Evolutionary conservation across 2,113 vertebrate genomes (phyloP).

Genomic region (Rhabdornis inornatus): DNA sequence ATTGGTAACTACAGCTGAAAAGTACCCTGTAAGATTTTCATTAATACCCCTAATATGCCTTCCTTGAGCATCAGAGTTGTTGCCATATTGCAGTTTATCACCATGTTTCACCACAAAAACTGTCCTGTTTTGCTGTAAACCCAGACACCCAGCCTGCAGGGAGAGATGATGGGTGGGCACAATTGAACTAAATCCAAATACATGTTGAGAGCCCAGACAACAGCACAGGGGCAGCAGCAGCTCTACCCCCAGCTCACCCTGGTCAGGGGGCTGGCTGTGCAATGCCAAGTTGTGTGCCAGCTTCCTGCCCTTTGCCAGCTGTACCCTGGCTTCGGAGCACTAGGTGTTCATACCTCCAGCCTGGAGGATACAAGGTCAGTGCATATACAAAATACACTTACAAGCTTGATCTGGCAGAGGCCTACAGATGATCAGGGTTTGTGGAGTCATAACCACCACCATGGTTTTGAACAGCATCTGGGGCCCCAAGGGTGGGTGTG

Average conservation of each 20-base stretch:
- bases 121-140: background rate
- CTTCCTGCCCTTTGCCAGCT: accelerated
- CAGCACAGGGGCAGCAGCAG: background rate
- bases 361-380: background rate
- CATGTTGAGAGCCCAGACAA: accelerated
- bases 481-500: accelerated
- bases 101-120: background rate
- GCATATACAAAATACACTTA: background rate
- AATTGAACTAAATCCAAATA: background rate
- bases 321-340: accelerated
- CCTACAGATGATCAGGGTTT: background rate
- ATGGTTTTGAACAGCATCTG: accelerated
- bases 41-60: background rate
- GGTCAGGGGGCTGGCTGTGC: background rate
- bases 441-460: background rate
- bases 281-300: background rate
- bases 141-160: background rate
- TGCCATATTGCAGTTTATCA: background rate
- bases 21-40: background rate
- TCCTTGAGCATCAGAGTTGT: background rate
- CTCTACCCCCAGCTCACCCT: background rate
- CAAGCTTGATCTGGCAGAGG: background rate
- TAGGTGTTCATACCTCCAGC: accelerated
- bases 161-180: background rate
- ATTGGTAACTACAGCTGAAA: background rate